These are phyloP conservation scores for Apocheima hispidaria DNA, from an alignment of 2,888 invertebrate species.

Conservation along the genomic window DNA sequence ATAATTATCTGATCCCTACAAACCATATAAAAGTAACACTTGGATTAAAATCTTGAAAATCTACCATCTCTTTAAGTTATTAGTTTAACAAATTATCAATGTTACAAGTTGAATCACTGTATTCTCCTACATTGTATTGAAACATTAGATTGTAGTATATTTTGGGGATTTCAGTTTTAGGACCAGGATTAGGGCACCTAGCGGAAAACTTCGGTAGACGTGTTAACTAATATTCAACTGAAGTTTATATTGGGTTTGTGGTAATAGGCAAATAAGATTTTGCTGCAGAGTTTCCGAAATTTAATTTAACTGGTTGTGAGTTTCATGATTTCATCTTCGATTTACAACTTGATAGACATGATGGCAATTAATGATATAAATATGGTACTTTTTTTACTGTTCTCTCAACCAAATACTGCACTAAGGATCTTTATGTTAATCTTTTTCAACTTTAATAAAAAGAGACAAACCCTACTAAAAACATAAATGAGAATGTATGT, in stretches of 20 bases:
- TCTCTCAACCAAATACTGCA: too few relatives aligned
- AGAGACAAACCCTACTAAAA: too few relatives aligned
- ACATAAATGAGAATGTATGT: too few relatives aligned
- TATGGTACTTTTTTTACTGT: too few relatives aligned
- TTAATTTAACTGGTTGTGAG: slow-evolving; percentile 11
- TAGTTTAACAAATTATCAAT: neutral
- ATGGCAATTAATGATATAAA: neutral
- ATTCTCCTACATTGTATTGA: neutral
- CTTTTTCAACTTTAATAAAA: too few relatives aligned
- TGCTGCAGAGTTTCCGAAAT: slow-evolving; percentile 4
- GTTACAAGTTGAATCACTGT: neutral
- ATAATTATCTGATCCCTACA: too few relatives aligned
- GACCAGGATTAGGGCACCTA: slow-evolving; percentile 28
- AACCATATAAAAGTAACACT: too few relatives aligned
- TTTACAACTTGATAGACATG: neutral
- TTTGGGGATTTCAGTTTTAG: slow-evolving; percentile 18
- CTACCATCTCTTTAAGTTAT: neutral
- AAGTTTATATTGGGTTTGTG: slow-evolving; percentile 19
- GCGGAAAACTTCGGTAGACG: slow-evolving; percentile 24
- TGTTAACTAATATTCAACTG: slow-evolving; percentile 28
- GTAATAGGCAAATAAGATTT: slow-evolving; percentile 23
- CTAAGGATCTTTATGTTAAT: too few relatives aligned
- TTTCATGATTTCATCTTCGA: neutral
- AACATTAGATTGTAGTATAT: slow-evolving; percentile 18
- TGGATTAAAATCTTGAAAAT: neutral